These are phyloP conservation scores for Harpagoxenus sublaevis DNA, from an alignment of 2,888 invertebrate species.

Conservation along the genomic window DNA sequence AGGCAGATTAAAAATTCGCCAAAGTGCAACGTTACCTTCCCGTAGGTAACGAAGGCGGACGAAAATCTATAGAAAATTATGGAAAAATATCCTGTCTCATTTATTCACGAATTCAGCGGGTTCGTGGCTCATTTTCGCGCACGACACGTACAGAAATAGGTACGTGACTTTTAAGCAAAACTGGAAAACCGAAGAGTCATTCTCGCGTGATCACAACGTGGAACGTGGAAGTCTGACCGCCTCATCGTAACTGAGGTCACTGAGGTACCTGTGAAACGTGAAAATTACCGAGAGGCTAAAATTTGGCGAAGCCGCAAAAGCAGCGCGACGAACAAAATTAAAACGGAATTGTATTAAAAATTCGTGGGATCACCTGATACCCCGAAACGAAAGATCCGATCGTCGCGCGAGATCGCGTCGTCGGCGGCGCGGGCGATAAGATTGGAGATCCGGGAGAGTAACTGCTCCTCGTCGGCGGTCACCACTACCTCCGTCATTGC, in stretches of 20 bases:
- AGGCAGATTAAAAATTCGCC: neutral
- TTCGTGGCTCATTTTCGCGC: neutral
- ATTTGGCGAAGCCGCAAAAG: neutral
- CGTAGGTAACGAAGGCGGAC: neutral
- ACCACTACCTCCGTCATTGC: constrained; percentile 30
- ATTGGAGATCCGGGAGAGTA: constrained; percentile 15
- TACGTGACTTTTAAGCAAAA: neutral
- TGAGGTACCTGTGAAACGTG: neutral
- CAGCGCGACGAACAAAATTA: neutral
- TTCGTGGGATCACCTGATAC: constrained; percentile 89
- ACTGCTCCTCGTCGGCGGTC: constrained; percentile 19
- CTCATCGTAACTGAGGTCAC: neutral
- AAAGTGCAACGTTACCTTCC: neutral
- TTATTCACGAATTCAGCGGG: neutral
- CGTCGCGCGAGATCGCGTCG: constrained; percentile 89
- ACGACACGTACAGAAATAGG: neutral
- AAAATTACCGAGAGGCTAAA: neutral
- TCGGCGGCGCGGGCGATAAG: constrained; percentile 86
- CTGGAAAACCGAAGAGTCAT: constrained; percentile 8
- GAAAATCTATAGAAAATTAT: neutral
- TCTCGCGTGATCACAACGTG: neutral
- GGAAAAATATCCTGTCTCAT: neutral
- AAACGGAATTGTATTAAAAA: neutral
- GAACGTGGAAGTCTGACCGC: neutral
- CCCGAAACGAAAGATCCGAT: constrained; percentile 90